Evolutionary conservation across 2,113 vertebrate species (phyloP), one percentile per base, ranked within the genome.

Genomic region (Aptenodytes patagonicus): DNA sequence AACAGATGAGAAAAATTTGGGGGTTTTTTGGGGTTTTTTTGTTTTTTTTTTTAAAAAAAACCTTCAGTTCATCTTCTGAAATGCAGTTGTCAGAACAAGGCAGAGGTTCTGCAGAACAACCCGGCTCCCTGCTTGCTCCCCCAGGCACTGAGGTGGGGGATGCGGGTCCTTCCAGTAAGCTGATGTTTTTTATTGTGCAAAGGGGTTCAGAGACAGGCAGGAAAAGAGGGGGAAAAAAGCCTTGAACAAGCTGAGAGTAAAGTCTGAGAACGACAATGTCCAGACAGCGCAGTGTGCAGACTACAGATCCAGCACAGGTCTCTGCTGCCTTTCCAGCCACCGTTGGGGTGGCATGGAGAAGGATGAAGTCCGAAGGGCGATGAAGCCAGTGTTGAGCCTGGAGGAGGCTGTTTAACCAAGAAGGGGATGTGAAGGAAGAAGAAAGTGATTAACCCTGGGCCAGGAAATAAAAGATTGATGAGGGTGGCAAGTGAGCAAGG

Each of bases 231-330:
- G 8, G 1, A 28, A 15, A 18, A 22, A 36, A 6, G 6, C 19
- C 36, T 51, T 36, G 22, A 86, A 83, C 5, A 32, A 75, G 24
- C 5, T 52, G 19, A 28, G 26, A 32, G 34, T 60, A 11, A 55
- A 3, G 0, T 34, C 46, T 52, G 46, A 65, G 69, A 78, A 61
- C 20, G 12, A 31, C 42, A 77, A 82, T 9, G 32, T 71, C 8
- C 69, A 73, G 54, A 14, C 5, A 51, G 49, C 1, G 4, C 17
- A 54, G 47, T 0, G 0, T 46, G 52, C 44, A 73, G 38, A 6
- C 20, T 18, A 10, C 31, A 70, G 29, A 32, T 11, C 58, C 24
- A 19, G 73, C 28, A 78, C 5, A n/a, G 25, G 6, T 13, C 6
- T 14, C 75, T 73, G 69, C 65, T 73, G 82, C 73, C n/a, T 40